Evolutionary conservation across 1,140 invertebrate genomes (phyloP).

Genomic region (Leptinotarsa texana): DNA sequence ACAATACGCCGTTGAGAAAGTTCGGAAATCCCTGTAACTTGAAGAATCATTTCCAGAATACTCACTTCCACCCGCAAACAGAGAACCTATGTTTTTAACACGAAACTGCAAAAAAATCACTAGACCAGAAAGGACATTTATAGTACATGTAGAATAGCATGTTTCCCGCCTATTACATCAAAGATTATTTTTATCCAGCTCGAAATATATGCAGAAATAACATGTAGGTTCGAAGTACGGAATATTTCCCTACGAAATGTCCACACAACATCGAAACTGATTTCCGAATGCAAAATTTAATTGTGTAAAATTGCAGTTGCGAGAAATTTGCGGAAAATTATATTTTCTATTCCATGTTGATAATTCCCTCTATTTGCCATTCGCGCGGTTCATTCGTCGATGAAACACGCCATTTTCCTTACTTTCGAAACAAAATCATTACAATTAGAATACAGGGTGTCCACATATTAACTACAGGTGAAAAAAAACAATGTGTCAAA

Average conservation of each 20-base stretch:
- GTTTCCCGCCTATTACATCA: conserved; percentile 48
- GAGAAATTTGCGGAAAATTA: conserved; percentile 34
- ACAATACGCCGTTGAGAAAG: too few species aligned
- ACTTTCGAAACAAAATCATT: too few species aligned
- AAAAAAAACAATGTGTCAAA: too few species aligned
- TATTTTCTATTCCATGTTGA: conserved; percentile 34
- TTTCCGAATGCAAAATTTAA: conserved; percentile 48
- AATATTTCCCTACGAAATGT: conserved; percentile 1
- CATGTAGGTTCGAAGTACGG: conserved; percentile 25
- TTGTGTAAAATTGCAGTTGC: conserved; percentile 43
- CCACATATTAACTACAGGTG: too few species aligned
- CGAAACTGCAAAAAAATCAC: too few species aligned
- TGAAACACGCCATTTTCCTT: conserved; percentile 21
- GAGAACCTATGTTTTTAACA: too few species aligned
- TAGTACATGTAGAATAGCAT: conserved; percentile 38
- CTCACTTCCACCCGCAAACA: too few species aligned
- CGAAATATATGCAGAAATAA: conserved; percentile 38
- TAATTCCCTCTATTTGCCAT: conserved; percentile 32
- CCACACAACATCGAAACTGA: conserved; percentile 31
- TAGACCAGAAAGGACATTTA: too few species aligned
- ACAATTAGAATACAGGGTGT: too few species aligned
- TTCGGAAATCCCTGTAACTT: too few species aligned
- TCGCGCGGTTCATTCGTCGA: conserved; percentile 24
- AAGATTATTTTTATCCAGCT: conserved; percentile 48
- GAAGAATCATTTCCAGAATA: too few species aligned